Percentiles rank a stretch among this genome's conserved stretches.
Evolutionary conservation across 2,113 vertebrate genomes (phyloP).

Genomic region (Eubucco bourcierii): DNA sequence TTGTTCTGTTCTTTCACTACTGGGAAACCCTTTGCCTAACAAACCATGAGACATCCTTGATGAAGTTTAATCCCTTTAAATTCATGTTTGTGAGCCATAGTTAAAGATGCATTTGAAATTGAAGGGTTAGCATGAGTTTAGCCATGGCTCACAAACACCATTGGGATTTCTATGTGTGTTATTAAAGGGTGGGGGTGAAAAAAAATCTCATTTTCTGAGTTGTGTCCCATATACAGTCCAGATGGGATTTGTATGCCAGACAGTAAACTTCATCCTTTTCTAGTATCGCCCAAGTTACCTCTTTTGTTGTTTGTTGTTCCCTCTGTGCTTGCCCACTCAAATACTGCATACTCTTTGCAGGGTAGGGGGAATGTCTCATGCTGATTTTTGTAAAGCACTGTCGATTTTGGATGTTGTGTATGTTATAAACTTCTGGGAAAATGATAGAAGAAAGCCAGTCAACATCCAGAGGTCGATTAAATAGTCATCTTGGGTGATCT

Average conservation of each 20-base stretch:
- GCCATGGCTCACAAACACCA: neutral
- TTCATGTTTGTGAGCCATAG: neutral
- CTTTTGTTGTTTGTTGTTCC: neutral
- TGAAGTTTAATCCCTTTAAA: conserved; percentile 4
- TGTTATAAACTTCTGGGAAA: neutral
- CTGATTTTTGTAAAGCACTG: neutral
- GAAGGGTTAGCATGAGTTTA: neutral
- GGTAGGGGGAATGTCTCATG: neutral
- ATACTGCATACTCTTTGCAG: neutral
- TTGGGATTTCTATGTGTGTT: neutral
- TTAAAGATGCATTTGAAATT: neutral
- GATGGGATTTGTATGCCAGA: neutral
- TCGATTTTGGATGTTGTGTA: neutral
- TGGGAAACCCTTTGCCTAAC: neutral
- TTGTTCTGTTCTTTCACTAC: neutral
- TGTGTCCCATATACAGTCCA: neutral
- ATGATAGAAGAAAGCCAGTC: neutral
- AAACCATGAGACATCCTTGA: neutral
- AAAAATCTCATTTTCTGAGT: neutral
- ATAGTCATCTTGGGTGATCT: neutral
- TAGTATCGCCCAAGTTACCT: neutral
- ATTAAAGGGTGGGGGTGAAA: neutral
- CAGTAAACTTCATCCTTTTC: neutral
- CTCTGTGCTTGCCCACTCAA: neutral
- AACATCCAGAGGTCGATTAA: neutral